Evolutionary conservation across 2,888 invertebrate species (phyloP), one percentile per base, ranked within the genome.

Genomic region (Selenia dentaria): DNA sequence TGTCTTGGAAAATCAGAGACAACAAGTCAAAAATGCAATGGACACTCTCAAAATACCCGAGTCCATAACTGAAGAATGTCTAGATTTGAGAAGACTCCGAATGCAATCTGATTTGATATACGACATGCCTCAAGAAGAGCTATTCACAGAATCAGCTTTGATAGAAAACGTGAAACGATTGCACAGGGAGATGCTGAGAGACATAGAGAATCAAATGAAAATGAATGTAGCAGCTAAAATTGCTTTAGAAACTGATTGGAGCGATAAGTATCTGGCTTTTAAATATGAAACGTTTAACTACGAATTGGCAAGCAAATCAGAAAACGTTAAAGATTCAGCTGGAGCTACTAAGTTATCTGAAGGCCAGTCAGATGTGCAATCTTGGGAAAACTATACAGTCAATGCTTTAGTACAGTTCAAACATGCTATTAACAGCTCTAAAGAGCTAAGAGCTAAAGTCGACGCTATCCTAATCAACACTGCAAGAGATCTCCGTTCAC

Each of bases 231-330:
- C 95, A 0, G 94, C 95, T 0, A 97, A 97, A 68, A 92, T 93
- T 53, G 92, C 95, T 13, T 74, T 97, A 49, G 97, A 98, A 83
- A 93, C 93, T 54, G 97, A 98, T 73, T 97, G 97, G 97, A 96
- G 97, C 61, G 96, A 98, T 71, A 98, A 98, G 83, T 93, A 92
- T 56, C 93, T 96, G 56, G 93, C 96, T 0, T 94, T 95, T 62
- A 94, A 95, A 64, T 94, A 96, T 26, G 97, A 97, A 65, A 92
- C 93, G 0, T 75, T 88, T 1, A 95, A 94, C 69, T 91, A 93
- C n/a, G 92, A 93, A 3, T 84, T 97, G 35, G 93, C 94, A 54
- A 96, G 95, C 10, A 91, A 91, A 62, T 94, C 95, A 0, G 91
- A 85, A 27, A 93, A 92, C 40, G 93, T 96, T 9, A 92, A 96